Conservation (phyloP, 2,113 vertebrate genomes). For the Onychostoma macrolepis region DNA sequence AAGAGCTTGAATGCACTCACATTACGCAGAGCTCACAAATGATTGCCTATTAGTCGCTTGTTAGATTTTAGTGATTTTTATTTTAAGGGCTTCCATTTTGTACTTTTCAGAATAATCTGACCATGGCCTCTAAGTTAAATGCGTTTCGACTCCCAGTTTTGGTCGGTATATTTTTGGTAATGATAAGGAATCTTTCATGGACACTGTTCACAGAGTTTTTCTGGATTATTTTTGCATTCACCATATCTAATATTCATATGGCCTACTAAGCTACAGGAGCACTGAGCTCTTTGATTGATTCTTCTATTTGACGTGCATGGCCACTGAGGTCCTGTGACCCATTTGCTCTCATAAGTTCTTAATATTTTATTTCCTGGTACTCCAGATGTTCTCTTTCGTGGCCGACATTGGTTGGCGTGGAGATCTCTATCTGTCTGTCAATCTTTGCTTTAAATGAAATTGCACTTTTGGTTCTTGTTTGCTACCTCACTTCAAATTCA, state of each 20-base stretch:
- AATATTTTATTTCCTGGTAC: slow-evolving; percentile 18
- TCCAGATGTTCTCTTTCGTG: background rate
- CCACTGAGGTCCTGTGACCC: slow-evolving; percentile 24
- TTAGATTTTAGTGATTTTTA: background rate
- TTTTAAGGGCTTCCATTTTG: background rate
- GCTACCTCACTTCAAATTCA: background rate
- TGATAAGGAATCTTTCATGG: background rate
- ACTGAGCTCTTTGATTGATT: slow-evolving; percentile 8
- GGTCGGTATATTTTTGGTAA: background rate
- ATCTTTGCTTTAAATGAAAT: background rate
- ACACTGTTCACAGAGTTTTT: background rate
- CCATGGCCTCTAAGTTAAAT: background rate
- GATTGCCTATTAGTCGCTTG: slow-evolving; percentile 6
- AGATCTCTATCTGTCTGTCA: too few relatives aligned
- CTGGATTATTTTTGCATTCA: slow-evolving; percentile 1
- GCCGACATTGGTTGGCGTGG: background rate
- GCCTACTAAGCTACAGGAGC: background rate
- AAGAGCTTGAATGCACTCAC: slow-evolving; percentile 32
- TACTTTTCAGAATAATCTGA: background rate
- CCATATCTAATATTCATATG: slow-evolving; percentile 31
- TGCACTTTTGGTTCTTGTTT: background rate
- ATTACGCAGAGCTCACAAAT: background rate
- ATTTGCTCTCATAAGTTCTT: slow-evolving; percentile 33
- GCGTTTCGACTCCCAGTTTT: background rate
- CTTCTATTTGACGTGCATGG: slow-evolving; percentile 1